phyloP scores from a whole-genome alignment of 35 echinoderm and acorn worm genomes.

The Amphiura filiformis region DNA sequence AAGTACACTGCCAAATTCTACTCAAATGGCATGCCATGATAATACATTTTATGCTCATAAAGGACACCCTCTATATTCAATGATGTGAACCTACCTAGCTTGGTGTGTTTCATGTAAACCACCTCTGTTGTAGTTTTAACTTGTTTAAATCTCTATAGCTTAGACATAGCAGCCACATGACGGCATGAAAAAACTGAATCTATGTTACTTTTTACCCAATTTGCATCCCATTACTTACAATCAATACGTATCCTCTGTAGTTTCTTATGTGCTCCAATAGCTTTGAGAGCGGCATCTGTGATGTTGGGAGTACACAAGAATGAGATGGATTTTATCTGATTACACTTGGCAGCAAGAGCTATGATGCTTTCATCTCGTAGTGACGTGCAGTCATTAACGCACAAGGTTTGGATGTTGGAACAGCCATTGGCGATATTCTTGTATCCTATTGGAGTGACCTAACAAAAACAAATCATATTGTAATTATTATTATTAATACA shows the following conservation, averaged over 20 bases:
- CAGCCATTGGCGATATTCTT: slow-evolving; percentile 95
- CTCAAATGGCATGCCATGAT: too few relatives aligned
- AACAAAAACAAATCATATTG: not conserved
- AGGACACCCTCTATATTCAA: too few relatives aligned
- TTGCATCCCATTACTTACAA: slow-evolving; percentile 60
- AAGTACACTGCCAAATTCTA: too few relatives aligned
- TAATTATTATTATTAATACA: too few relatives aligned
- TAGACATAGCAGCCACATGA: too few relatives aligned
- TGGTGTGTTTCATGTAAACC: too few relatives aligned
- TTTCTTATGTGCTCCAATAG: slow-evolving; percentile 67
- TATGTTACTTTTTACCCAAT: too few relatives aligned
- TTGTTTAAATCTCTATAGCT: too few relatives aligned
- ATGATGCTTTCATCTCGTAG: slow-evolving; percentile 87
- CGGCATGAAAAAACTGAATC: too few relatives aligned
- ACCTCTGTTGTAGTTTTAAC: too few relatives aligned
- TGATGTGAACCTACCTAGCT: too few relatives aligned
- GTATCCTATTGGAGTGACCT: slow-evolving; percentile 88
- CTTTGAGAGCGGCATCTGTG: slow-evolving; percentile 71
- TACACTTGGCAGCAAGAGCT: slow-evolving; percentile 69
- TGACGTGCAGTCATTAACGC: slow-evolving; percentile 79
- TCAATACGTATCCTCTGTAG: slow-evolving; percentile 85
- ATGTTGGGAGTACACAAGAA: slow-evolving; percentile 84
- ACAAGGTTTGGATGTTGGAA: slow-evolving; percentile 69
- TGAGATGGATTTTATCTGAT: slow-evolving; percentile 60
- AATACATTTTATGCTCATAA: too few relatives aligned